Conservation (phyloP, 2,113 vertebrate genomes). For the Chaenocephalus aceratus region DNA sequence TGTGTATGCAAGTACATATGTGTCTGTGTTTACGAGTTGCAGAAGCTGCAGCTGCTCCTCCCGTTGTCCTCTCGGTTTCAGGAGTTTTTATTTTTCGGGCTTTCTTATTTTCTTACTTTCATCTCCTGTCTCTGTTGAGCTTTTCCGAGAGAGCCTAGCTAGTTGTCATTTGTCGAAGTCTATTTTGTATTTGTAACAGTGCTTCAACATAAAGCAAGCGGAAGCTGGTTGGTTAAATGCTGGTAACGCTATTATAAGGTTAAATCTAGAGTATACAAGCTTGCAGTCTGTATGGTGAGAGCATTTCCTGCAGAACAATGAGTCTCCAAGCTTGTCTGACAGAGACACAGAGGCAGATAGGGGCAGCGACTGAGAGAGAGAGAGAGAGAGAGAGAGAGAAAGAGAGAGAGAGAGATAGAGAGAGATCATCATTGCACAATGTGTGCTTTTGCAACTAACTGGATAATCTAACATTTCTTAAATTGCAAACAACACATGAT, state of each 20-base stretch:
- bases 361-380: background rate
- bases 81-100: background rate
- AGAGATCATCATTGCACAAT: constrained; percentile 5
- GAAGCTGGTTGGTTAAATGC: constrained; percentile 68
- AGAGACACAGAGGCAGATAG: constrained; percentile 53
- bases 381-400: background rate
- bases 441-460: constrained; percentile 10
- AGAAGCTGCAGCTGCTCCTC: constrained; percentile 50
- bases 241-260: constrained; percentile 70
- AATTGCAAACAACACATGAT: constrained; percentile 15
- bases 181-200: constrained; percentile 66
- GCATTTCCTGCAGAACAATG: constrained; percentile 80
- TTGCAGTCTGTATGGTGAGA: constrained; percentile 67
- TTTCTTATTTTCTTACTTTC: background rate
- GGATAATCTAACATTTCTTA: constrained; percentile 21
- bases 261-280: constrained; percentile 78
- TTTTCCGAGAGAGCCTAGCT: constrained; percentile 24
- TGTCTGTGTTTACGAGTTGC: constrained; percentile 60
- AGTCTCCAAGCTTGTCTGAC: constrained; percentile 67
- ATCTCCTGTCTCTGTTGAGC: constrained; percentile 7
- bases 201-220: constrained; percentile 63
- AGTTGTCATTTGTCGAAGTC: constrained; percentile 41
- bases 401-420: constrained; percentile 3
- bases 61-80: constrained; percentile 21
- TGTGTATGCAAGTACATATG: constrained; percentile 41